Evolutionary conservation across 2,113 vertebrate species (phyloP).

Genomic region (Piprites chloris): DNA sequence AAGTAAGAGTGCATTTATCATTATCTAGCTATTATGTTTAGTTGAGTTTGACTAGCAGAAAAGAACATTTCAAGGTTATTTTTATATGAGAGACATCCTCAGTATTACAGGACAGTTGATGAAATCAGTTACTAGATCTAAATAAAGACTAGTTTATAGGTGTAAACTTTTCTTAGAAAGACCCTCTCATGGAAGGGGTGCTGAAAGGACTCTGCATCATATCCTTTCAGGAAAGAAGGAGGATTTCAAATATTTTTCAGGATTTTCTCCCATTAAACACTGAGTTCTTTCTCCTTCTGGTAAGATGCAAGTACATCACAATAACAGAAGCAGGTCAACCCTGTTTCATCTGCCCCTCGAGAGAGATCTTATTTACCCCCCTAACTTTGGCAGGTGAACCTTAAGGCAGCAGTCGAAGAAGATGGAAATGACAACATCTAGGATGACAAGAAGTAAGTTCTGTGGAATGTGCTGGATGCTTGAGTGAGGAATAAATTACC

Average conservation of each 20-base stretch:
- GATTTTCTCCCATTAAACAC: neutral
- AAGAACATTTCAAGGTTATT: neutral
- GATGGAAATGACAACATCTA: neutral
- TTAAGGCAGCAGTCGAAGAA: neutral
- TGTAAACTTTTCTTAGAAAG: neutral
- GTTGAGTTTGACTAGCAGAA: neutral
- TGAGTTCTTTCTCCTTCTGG: neutral
- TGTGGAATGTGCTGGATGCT: neutral
- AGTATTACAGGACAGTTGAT: neutral
- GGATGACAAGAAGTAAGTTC: neutral
- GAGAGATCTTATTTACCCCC: neutral
- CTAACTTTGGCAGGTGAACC: neutral
- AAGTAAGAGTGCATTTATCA: neutral
- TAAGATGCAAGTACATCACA: neutral
- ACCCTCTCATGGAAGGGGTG: neutral
- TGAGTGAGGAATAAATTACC: neutral
- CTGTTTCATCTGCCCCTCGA: neutral
- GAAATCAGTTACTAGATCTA: neutral
- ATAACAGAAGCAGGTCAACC: neutral
- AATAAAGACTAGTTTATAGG: neutral
- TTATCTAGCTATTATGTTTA: neutral
- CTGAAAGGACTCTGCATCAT: fast-evolving
- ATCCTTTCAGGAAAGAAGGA: neutral
- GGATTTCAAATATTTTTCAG: neutral
- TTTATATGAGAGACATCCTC: neutral